phyloP scores from a whole-genome alignment of 2,888 invertebrate species.

The Oligia latruncula region DNA sequence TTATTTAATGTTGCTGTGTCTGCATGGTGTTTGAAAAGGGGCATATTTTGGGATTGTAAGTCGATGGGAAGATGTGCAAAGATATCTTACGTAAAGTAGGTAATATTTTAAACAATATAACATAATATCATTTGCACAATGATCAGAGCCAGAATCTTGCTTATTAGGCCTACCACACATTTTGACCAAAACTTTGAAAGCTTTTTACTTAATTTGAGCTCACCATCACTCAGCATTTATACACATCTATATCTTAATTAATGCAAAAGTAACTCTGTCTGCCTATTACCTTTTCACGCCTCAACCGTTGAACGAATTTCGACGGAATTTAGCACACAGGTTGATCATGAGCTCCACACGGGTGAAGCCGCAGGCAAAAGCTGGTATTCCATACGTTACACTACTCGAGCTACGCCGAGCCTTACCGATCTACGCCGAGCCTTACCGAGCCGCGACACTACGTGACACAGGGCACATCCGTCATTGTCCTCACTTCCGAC shows the following conservation, averaged over 20 bases:
- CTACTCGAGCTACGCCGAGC: too few species aligned
- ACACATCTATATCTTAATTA: not conserved
- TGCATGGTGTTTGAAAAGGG: not conserved
- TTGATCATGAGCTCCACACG: not conserved
- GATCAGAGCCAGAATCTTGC: not conserved
- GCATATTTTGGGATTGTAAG: not conserved
- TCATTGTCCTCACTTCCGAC: constrained; percentile 43
- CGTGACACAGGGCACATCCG: constrained; percentile 22
- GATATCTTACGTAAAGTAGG: not conserved
- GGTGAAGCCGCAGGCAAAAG: not conserved
- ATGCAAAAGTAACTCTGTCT: not conserved
- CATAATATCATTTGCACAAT: not conserved
- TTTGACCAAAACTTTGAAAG: not conserved
- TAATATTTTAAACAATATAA: constrained; percentile 4
- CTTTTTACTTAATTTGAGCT: not conserved
- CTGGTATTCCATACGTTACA: not conserved
- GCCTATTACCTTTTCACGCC: not conserved
- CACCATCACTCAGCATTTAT: not conserved
- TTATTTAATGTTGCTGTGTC: not conserved
- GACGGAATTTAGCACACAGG: not conserved
- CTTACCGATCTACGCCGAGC: not conserved
- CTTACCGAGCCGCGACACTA: not conserved
- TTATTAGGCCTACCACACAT: not conserved
- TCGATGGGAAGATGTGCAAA: not conserved
- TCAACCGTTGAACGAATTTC: not conserved